phyloP scores from a whole-genome alignment of 2,888 invertebrate species.

The Calephelis perditalis region DNA sequence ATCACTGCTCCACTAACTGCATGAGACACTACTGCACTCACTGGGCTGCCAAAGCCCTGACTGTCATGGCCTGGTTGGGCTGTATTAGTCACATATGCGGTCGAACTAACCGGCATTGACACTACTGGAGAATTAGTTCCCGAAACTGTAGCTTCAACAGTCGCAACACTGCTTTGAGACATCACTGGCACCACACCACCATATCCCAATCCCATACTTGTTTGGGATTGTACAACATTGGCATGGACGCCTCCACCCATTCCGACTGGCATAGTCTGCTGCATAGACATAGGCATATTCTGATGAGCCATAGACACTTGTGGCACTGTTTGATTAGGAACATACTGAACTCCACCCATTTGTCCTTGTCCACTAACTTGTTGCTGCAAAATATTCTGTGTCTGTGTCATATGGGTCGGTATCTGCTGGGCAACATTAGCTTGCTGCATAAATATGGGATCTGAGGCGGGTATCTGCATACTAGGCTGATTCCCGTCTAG shows the following conservation, averaged over 20 bases:
- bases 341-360: conserved; percentile 64
- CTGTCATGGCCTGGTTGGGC: conserved; percentile 61
- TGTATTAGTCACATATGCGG: conserved; percentile 54
- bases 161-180: conserved; percentile 72
- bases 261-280: conserved; percentile 64
- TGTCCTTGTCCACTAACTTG: conserved; percentile 66
- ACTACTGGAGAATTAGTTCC: conserved; percentile 75
- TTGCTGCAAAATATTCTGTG: conserved; percentile 64
- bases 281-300: conserved; percentile 75
- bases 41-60: conserved; percentile 74
- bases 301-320: conserved; percentile 68
- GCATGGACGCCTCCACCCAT: conserved; percentile 68
- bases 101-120: conserved; percentile 66
- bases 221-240: conserved; percentile 71
- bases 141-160: conserved; percentile 64
- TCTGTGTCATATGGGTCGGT: conserved; percentile 66
- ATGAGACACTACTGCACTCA: conserved; percentile 71
- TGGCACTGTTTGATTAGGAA: conserved; percentile 57
- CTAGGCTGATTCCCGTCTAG: conserved; percentile 74
- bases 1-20: conserved; percentile 64
- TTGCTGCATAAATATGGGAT: conserved; percentile 71
- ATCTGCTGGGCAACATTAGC: conserved; percentile 64
- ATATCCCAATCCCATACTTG: conserved; percentile 65
- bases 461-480: conserved; percentile 76
- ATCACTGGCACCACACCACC: conserved; percentile 69